These are phyloP conservation scores for Centropristis striata DNA, from an alignment of 2,113 vertebrate species.

Conservation along the genomic window DNA sequence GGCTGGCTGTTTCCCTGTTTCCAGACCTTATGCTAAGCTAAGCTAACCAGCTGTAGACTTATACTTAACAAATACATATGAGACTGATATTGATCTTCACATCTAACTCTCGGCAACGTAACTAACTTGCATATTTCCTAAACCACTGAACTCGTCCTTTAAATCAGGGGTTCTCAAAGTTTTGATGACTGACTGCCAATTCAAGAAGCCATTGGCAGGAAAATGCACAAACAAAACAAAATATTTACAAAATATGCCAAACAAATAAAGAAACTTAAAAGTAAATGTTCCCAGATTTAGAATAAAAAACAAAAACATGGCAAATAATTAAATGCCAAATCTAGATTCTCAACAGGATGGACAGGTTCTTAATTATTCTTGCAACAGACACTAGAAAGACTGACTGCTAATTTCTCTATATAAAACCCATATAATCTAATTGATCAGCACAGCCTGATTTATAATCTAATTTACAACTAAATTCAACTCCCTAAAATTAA, in stretches of 20 bases:
- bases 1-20: too few relatives aligned
- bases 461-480: neutral
- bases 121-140: too few relatives aligned
- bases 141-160: neutral
- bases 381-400: neutral
- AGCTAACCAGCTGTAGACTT: neutral
- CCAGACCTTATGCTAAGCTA: neutral
- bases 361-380: neutral
- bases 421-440: neutral
- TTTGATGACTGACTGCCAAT: too few relatives aligned
- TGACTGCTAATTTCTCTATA: neutral
- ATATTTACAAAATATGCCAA: too few relatives aligned
- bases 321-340: too few relatives aligned
- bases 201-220: too few relatives aligned
- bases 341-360: neutral
- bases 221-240: too few relatives aligned
- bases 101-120: neutral
- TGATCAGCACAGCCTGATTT: neutral
- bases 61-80: neutral
- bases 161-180: neutral
- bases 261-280: neutral
- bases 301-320: neutral
- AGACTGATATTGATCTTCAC: neutral
- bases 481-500: neutral
- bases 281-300: neutral